Conservation (phyloP, 2,113 vertebrate species). For the Aplodontia rufa region DNA sequence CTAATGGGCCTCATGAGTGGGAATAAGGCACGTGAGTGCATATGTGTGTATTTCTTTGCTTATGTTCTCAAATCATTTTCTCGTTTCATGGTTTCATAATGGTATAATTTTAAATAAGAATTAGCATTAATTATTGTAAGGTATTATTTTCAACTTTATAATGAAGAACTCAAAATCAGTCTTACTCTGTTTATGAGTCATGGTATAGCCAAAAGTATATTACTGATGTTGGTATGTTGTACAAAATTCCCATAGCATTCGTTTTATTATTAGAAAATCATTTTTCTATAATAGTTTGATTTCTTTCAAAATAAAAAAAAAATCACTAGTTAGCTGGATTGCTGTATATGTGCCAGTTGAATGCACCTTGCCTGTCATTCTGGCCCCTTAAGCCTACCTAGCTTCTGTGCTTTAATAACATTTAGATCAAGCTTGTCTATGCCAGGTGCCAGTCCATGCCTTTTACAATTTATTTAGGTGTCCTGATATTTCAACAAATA, state of each 20-base stretch:
- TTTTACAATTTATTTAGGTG: neutral
- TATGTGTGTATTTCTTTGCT: too few species aligned
- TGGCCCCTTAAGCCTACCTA: neutral
- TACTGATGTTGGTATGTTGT: neutral
- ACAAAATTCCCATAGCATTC: neutral
- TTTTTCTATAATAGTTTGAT: neutral
- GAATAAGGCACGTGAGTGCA: neutral
- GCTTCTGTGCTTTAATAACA: neutral
- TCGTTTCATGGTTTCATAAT: constrained; percentile 24
- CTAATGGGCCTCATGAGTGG: neutral
- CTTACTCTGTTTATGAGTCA: neutral
- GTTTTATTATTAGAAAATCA: neutral
- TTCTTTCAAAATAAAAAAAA: neutral
- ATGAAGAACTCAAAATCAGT: neutral
- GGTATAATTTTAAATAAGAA: neutral
- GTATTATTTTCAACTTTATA: neutral
- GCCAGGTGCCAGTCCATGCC: neutral
- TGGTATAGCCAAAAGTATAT: neutral
- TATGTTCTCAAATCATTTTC: neutral
- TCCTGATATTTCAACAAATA: neutral
- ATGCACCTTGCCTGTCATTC: neutral
- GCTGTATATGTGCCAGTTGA: neutral
- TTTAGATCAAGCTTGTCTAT: neutral
- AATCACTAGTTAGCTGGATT: neutral
- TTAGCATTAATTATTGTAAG: neutral